phyloP scores from a whole-genome alignment of 92 coral and sea anemone genomes.

The Paramuricea clavata region DNA sequence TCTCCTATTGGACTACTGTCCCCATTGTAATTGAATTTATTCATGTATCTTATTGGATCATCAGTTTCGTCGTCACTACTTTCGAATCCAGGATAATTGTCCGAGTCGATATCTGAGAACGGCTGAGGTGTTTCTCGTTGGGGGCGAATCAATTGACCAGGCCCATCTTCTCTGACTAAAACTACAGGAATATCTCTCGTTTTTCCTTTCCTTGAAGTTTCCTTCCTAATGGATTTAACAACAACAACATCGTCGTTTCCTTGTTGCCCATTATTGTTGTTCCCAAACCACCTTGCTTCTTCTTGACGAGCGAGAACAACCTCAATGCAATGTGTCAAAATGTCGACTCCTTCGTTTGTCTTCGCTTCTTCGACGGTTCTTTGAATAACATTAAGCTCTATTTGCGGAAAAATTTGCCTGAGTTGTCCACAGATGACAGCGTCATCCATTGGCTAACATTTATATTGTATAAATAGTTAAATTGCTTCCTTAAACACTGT shows the following conservation, averaged over 20 bases:
- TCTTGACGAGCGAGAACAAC: slow-evolving; percentile 35
- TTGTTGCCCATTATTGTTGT: not conserved
- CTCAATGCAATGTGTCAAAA: slow-evolving; percentile 73
- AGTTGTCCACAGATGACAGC: slow-evolving; percentile 69
- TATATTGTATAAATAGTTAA: not conserved
- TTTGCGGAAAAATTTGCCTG: slow-evolving; percentile 89
- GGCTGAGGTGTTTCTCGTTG: not conserved
- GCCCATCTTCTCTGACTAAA: slow-evolving; percentile 54
- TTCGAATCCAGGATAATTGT: not conserved
- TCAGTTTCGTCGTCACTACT: not conserved
- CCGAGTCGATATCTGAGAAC: not conserved
- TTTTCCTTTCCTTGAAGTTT: slow-evolving; percentile 13
- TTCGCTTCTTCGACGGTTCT: slow-evolving; percentile 73
- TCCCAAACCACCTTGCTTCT: not conserved
- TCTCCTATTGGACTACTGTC: not conserved
- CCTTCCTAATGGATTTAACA: slow-evolving; percentile 59
- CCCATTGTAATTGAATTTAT: not conserved
- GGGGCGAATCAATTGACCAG: too few relatives aligned
- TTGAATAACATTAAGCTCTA: slow-evolving; percentile 56
- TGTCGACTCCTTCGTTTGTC: slow-evolving; percentile 71
- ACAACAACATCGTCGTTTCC: slow-evolving; percentile 59
- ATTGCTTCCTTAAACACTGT: not conserved
- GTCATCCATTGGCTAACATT: slow-evolving; percentile 40
- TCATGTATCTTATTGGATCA: not conserved
- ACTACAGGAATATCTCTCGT: not conserved